Conservation (phyloP, 2,888 invertebrate genomes). For the Eupithecia tripunctaria region DNA sequence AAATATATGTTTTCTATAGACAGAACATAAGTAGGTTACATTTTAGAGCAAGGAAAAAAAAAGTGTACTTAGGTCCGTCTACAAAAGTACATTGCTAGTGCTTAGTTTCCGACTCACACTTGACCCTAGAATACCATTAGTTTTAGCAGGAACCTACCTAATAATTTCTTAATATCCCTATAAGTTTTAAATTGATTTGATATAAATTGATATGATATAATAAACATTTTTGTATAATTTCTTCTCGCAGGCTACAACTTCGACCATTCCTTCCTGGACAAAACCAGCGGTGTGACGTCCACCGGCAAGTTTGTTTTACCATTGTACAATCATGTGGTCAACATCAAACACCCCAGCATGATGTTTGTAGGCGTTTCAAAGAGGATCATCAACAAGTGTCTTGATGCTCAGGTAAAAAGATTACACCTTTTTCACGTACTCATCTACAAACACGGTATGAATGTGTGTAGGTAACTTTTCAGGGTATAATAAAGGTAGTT, state of each 20-base stretch:
- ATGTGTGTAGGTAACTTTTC: too few relatives aligned
- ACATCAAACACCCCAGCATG: slow-evolving; percentile 90
- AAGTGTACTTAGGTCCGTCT: too few relatives aligned
- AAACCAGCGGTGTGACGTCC: slow-evolving; percentile 85
- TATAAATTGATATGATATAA: background rate
- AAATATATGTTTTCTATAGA: too few relatives aligned
- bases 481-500: too few relatives aligned
- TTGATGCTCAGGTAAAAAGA: slow-evolving; percentile 88
- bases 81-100: too few relatives aligned
- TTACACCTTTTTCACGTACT: background rate
- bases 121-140: too few relatives aligned
- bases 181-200: background rate
- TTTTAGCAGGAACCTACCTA: background rate
- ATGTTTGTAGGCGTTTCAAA: slow-evolving; percentile 90
- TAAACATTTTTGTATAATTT: background rate
- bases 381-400: slow-evolving; percentile 86
- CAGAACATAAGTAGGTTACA: too few relatives aligned
- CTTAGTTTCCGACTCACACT: too few relatives aligned
- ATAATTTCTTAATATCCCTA: too few relatives aligned
- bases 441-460: background rate
- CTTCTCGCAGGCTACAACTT: slow-evolving; percentile 86
- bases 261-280: slow-evolving; percentile 88
- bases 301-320: slow-evolving; percentile 87
- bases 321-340: slow-evolving; percentile 90
- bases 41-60: too few relatives aligned